Evolutionary conservation across 1,140 invertebrate genomes (phyloP), one percentile per base, ranked within the genome.

Genomic region (Coelopa frigida): DNA sequence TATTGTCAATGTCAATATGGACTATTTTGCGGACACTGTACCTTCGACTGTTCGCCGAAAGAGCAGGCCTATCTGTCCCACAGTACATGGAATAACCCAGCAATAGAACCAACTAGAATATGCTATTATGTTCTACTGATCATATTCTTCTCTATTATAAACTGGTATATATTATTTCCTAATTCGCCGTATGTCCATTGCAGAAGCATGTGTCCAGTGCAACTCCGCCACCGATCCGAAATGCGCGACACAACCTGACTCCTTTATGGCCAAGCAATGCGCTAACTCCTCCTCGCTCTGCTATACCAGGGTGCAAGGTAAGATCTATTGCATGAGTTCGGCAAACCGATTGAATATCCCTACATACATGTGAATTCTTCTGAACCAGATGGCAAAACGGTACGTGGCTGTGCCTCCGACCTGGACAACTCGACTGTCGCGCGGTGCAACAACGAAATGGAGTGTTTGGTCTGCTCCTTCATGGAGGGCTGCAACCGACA

Each of bases 191-290:
- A 29, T 29, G 27, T 29, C 8, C 27, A 29, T 50, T 50, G 27
- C 33, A 68, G 64, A 62, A 46, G 47, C 52, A 21, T 68, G 64
- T 24, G 60, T 68, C 8, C 64, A 68, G 44, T 68, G 64, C 52
- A 51, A 51, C 17, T 68, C 64, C 3, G 49, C 54, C 20, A 46
- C 14, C 10, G 54, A 68, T 27, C 43, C 45, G 5, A 58, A 54
- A 37, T 68, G 64, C 35, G 64, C 64, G 39, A 59, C 51, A 11
- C 52, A 58, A 39, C 59, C 64, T 1, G 31, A 60, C 5, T 56
- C 44, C n/a, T 50, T 61, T 20, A n/a, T 68, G 26, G 50, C 58
- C 22, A 56, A 56, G 32, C 50, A 55, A 15, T 68, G 64, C 43
- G 23, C 21, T 7, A 52, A 49, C 8, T 43, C 41, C 12, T 38